Percentiles rank a stretch among this genome's conserved stretches.
These are phyloP conservation scores for Aphis craccivora DNA, from an alignment of 1,140 invertebrate genomes.

Conservation along the genomic window DNA sequence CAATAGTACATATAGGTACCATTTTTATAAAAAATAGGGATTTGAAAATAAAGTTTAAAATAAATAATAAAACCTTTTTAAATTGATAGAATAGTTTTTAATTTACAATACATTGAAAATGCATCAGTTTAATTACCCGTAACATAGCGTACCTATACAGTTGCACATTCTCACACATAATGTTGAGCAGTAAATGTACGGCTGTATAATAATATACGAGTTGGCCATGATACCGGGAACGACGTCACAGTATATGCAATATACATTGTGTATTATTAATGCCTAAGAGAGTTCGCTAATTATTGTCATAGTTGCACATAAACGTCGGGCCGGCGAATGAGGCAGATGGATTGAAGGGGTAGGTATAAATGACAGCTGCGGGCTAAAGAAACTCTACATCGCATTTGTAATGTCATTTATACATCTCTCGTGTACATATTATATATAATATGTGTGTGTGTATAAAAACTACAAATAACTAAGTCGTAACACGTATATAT, in stretches of 20 bases:
- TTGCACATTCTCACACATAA: background rate
- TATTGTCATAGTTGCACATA: conserved; percentile 24
- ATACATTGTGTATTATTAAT: conserved; percentile 28
- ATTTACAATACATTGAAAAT: background rate
- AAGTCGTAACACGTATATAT: background rate
- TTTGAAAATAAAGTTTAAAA: background rate
- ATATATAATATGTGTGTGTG: background rate
- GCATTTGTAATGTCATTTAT: background rate
- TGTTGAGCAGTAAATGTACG: background rate
- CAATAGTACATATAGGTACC: no score
- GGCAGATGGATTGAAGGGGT: background rate
- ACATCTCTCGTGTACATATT: no score
- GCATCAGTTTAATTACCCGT: background rate
- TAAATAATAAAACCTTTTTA: background rate
- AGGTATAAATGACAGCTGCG: background rate
- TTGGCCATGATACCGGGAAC: conserved; percentile 13
- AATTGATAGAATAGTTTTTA: background rate
- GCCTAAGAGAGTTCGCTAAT: background rate
- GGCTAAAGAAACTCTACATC: background rate
- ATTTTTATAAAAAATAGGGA: background rate
- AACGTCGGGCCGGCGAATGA: background rate
- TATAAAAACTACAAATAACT: background rate
- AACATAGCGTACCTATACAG: background rate
- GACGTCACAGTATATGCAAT: background rate
- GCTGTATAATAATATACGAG: background rate